Evolutionary conservation across 37 sponge, comb jelly and placozoan genomes (phyloP).

Genomic region (Theonella swinhoei): DNA sequence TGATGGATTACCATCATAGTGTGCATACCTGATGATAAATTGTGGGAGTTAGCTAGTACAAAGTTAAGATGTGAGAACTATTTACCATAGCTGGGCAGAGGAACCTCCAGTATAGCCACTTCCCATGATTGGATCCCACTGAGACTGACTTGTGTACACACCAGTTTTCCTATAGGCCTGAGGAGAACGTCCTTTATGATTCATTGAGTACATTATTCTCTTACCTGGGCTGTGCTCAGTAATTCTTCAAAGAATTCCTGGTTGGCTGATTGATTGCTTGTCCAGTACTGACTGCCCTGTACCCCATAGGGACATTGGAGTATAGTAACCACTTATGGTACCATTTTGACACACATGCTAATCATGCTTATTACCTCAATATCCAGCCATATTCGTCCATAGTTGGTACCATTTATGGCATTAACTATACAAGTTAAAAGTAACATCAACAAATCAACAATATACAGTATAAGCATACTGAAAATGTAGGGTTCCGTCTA

Average conservation of each 20-base stretch:
- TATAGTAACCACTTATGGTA: too few species aligned
- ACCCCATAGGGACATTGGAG: too few species aligned
- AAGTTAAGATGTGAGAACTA: too few species aligned
- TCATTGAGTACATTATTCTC: too few species aligned
- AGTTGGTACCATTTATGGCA: conserved; percentile 31
- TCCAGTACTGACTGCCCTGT: conserved; percentile 74
- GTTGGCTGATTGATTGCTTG: conserved; percentile 32
- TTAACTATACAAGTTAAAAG: conserved; percentile 49
- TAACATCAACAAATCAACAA: too few species aligned
- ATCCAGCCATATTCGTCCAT: conserved; percentile 83
- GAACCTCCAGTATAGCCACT: conserved; percentile 64
- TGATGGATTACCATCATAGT: conserved; percentile 79
- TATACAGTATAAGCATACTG: too few species aligned
- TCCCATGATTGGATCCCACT: conserved; percentile 88
- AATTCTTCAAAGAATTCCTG: conserved; percentile 81
- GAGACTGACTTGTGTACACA: conserved; percentile 82
- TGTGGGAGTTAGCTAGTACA: not conserved
- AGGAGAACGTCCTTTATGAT: too few species aligned
- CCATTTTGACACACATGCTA: too few species aligned
- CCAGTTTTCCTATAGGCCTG: conserved; percentile 77
- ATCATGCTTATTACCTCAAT: conserved; percentile 84
- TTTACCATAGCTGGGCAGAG: conserved; percentile 78
- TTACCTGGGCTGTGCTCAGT: conserved; percentile 61
- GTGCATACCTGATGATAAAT: conserved; percentile 83
- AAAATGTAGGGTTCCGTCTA: too few species aligned